phyloP scores from a whole-genome alignment of 1,140 invertebrate genomes.

The Heterodera carotae region DNA sequence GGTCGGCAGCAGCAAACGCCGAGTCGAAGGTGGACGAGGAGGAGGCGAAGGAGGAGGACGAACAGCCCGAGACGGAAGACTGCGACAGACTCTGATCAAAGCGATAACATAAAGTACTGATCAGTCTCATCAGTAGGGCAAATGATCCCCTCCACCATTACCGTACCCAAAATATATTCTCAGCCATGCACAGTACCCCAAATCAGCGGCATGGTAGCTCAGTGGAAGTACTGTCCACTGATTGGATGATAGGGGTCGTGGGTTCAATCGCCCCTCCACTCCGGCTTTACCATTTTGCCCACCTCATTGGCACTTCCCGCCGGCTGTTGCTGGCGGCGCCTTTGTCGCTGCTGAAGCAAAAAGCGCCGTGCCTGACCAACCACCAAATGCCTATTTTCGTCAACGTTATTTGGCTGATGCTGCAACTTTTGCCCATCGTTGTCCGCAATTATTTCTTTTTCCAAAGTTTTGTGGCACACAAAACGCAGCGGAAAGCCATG shows the following conservation, averaged over 20 bases:
- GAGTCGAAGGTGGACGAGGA: background rate
- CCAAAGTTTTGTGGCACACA: background rate
- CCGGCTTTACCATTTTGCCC: too few species aligned
- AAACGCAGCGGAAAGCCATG: conserved; percentile 39
- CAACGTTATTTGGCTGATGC: background rate
- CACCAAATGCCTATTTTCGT: background rate
- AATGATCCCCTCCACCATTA: too few species aligned
- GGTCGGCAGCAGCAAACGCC: background rate
- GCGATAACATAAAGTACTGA: too few species aligned
- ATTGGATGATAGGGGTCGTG: too few species aligned
- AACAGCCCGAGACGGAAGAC: background rate
- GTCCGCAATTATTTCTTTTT: background rate
- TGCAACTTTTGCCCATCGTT: background rate
- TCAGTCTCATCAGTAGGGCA: too few species aligned
- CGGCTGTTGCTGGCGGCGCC: background rate
- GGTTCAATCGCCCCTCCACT: too few species aligned
- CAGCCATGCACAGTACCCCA: too few species aligned
- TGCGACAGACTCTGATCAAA: background rate
- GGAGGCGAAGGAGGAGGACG: conserved; percentile 6
- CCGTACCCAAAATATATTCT: too few species aligned
- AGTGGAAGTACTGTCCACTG: background rate
- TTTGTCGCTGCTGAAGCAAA: background rate
- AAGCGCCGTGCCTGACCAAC: background rate
- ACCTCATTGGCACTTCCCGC: background rate
- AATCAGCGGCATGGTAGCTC: too few species aligned